Evolutionary conservation across 2,888 invertebrate species (phyloP), one percentile per base, ranked within the genome.

Genomic region (Linyphia triangularis): DNA sequence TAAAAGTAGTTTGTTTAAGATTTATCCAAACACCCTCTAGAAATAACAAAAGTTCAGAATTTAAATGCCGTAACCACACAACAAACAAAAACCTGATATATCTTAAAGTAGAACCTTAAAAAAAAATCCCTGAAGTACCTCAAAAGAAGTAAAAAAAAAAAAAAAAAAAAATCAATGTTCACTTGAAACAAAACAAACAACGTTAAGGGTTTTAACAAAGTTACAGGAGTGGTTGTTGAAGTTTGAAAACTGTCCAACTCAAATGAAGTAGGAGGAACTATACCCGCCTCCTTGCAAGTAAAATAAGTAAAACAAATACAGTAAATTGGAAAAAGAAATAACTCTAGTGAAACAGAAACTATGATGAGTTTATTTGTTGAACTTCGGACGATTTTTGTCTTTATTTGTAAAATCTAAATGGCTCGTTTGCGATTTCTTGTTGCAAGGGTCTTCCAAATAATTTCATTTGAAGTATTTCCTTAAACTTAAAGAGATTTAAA

Each of bases 141-240:
- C 26, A 7, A n/a, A 63, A 26, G 69, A 79, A n/a, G n/a, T n/a
- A n/a, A n/a, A n/a, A n/a, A n/a, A n/a, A 73, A 81, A 81, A 57
- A 59, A 57, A 73, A 81, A 81, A 57, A 59, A 57, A 81, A 70
- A 81, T 79, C 79, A 65, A 65, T 67, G 79, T 67, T 79, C 65
- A 65, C 65, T 57, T 57, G 69, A 69, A 81, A 81, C 69, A 81
- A 69, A 69, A 69, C 81, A 70, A 81, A 81, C 81, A 70, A 30
- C 67, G 28, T 67, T 57, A 65, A 67, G 79, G 70, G 81, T 81
- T 81, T 81, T 81, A 81, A 81, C 81, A 81, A 81, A 81, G 81
- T 81, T 81, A 77, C 40, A 67, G 28, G 28, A 65, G 79, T 57
- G 37, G 40, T 78, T 40, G 79, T 37, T 59, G 51, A 65, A 63